These are phyloP conservation scores for Drosophila equinoxialis DNA, from an alignment of 1,140 invertebrate genomes.

Conservation along the genomic window DNA sequence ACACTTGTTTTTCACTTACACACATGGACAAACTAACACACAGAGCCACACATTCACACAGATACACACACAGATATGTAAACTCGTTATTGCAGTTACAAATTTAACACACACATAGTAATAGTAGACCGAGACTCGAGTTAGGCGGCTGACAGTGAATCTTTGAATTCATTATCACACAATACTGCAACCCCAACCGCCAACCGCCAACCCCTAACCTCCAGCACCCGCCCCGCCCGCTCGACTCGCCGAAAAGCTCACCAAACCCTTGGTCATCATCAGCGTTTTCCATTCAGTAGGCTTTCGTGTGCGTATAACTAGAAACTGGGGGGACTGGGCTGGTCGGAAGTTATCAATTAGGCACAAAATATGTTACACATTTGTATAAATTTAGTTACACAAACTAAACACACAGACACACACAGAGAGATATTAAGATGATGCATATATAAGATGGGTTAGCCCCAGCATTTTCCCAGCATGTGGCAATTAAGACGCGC, in stretches of 20 bases:
- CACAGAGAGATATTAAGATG: conserved; percentile 14
- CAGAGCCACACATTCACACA: background rate
- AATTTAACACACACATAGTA: conserved; percentile 2
- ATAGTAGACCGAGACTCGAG: conserved; percentile 36
- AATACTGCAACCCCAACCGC: conserved; percentile 1
- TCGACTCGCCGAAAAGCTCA: no score
- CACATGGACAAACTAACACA: conserved; percentile 4
- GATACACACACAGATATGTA: background rate
- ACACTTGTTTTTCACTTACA: background rate
- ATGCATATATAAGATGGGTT: conserved; percentile 33
- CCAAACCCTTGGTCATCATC: background rate
- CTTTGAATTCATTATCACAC: conserved; percentile 78
- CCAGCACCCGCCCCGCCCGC: background rate
- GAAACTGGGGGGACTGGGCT: conserved; percentile 33
- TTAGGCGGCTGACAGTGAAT: conserved; percentile 67
- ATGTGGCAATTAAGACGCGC: conserved; percentile 70
- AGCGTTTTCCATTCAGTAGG: conserved; percentile 9
- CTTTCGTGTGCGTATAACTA: conserved; percentile 29
- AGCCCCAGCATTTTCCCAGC: conserved; percentile 56
- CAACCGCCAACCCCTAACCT: background rate
- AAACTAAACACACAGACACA: conserved; percentile 26
- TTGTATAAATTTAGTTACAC: conserved; percentile 79
- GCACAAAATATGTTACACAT: conserved; percentile 78
- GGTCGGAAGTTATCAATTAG: conserved; percentile 80
- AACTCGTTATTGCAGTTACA: conserved; percentile 23